Base-by-base conservation (phyloP, 2,113 vertebrate genomes). In the Plotosus lineatus region DNA sequence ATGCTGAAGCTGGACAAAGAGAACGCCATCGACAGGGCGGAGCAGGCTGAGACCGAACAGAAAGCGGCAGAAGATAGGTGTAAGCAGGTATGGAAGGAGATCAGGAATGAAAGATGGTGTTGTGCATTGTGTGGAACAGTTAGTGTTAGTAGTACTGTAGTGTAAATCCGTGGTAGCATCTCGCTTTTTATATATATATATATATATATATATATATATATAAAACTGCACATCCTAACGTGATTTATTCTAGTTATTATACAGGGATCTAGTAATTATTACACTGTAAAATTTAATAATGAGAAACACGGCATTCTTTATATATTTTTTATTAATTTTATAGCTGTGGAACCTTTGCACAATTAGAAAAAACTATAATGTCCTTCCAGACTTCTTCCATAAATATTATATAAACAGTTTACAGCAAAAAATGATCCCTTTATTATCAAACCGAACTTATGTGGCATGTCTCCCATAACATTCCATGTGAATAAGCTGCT, bases 1-100 rank as follows among this genome's bases (percentile, higher is more conserved):
- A 98, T 98, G 97, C 90, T 98, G 86, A 99, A 98, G 86, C 84
- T 98, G 87, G 97, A 99, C 93, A 98, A 96, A 90, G 97, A 98
- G 94, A 98, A 97, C 0, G 97, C 98, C 90, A 96, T 98, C 1
- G 96, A 98, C 91, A 91, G 96, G 15, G 97, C 98, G 0, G 96
- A 98, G 89, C 97, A 97, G 89, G 98, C 97, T 0, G 98, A 99
- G 90, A 95, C 96, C 0, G 97, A 97, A 81, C 98, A 95, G 91
- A 98, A 98, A 80, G 96, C 94, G 2, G 96, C 96, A 0, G 96
- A 99, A 91, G 97, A 98, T 85, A 96, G 95, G 92, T 95, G 94
- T 91, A 96, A 96, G 66, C 96, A 98, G 95, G 97, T 97, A 91
- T 82, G 89, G 42, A 28, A 2, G 56, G 21, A 56, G 11, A 3